Evolutionary conservation across 1,140 invertebrate genomes (phyloP), one percentile per base, ranked within the genome.

Genomic region (Magallana ariakensis): DNA sequence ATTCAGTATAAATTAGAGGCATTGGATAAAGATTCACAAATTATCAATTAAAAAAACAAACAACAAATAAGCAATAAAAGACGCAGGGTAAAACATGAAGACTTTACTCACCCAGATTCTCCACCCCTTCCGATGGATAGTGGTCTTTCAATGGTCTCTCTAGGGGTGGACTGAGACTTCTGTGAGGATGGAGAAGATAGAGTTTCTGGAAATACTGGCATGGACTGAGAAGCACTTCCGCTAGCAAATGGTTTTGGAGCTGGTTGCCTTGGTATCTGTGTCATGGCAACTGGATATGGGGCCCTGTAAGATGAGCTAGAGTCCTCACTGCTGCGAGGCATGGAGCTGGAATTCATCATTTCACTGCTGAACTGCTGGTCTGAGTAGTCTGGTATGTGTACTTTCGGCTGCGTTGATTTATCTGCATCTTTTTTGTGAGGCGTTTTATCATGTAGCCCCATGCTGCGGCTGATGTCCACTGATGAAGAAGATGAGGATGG

Each of bases 251-350:
- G 80, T 55, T 86, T 86, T 19, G 55, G 85, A 60, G 75, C 54
- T 22, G 26, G 22, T 16, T 60, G 75, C 22, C 70, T 53, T 16
- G 85, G 75, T 22, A 75, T 75, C 66, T 75, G 66, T 8, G 85
- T 60, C 57, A 86, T 22, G n/a, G 80, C 80, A n/a, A 86, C 46
- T n/a, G 85, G 85, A 46, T 81, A 86, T n/a, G 85, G 85, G 46
- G 55, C 33, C 11, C 80, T 56, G 8, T 86, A 80, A 22, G 85
- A 80, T 13, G 85, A 60, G 22, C 75, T 58, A 10, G 56, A 26
- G 22, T 75, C 66, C 66, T 75, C 66, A 75, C 22, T 75, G 22
- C 2, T 26, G 4, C 58, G 57, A 62, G 22, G 58, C n/a, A 19
- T 46, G 19, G 66, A 33, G 54, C 58, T 66, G 16, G 66, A 11